A percentile compares a stretch with the other conserved stretches of the same genome.
phyloP scores from a whole-genome alignment of 2,888 invertebrate genomes.

The Polylopha cassiicola region DNA sequence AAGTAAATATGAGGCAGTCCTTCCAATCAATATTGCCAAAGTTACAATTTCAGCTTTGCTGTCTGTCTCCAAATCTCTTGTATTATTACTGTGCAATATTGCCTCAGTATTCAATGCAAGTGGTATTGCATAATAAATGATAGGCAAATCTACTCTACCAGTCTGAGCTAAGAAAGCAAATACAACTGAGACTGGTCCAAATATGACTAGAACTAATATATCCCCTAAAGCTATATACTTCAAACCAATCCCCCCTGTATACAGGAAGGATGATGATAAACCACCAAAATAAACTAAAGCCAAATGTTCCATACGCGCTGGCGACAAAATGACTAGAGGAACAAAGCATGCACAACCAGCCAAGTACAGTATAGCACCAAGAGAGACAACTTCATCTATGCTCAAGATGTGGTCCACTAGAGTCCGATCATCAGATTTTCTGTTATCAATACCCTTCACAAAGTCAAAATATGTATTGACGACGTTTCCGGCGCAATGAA shows the following conservation, averaged over 20 bases:
- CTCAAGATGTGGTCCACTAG: slow-evolving; percentile 93
- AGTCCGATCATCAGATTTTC: slow-evolving; percentile 95
- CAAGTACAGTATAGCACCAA: slow-evolving; percentile 92
- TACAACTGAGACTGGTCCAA: slow-evolving; percentile 95
- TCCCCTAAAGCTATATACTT: slow-evolving; percentile 97
- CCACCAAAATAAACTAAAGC: slow-evolving; percentile 97
- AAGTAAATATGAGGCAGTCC: slow-evolving; percentile 92
- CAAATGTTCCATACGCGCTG: slow-evolving; percentile 95
- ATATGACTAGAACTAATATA: slow-evolving; percentile 92
- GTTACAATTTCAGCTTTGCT: slow-evolving; percentile 94
- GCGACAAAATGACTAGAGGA: slow-evolving; percentile 85
- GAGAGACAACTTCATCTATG: slow-evolving; percentile 85
- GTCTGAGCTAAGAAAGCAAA: slow-evolving; percentile 96
- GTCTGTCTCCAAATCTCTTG: slow-evolving; percentile 92
- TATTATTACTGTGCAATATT: slow-evolving; percentile 96
- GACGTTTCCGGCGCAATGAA: slow-evolving; percentile 97
- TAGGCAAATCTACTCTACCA: slow-evolving; percentile 92
- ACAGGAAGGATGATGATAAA: slow-evolving; percentile 95
- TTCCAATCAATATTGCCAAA: slow-evolving; percentile 94
- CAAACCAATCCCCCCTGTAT: slow-evolving; percentile 96
- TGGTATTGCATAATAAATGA: slow-evolving; percentile 95
- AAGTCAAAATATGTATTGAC: slow-evolving; percentile 98
- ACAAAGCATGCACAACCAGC: slow-evolving; percentile 92
- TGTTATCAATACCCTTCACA: slow-evolving; percentile 94
- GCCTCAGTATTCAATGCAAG: slow-evolving; percentile 96